Base-by-base conservation (phyloP, 2,113 vertebrate species). In the Burhinus bistriatus region DNA sequence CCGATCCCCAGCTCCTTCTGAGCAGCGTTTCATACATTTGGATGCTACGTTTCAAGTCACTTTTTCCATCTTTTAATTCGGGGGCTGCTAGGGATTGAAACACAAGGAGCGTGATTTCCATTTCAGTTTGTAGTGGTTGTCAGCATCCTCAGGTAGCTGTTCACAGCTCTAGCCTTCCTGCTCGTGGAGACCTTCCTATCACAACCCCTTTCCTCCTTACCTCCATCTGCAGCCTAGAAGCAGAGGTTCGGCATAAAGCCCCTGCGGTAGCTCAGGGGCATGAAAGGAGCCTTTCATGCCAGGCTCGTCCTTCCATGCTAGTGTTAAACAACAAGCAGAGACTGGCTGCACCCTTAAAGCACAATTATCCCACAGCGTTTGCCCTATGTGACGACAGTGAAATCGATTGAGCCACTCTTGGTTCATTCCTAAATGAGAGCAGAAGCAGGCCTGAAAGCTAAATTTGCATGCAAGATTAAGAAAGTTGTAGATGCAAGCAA, bases 401-500 rank as follows among this genome's bases (percentile, higher is more conserved):
- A 65, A 87, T 65, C 15, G 1, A 36, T 10, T 27, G 84, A 89
- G 26, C 70, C 59, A 11, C 75, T 59, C 71, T n/a, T 15, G 59
- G 52, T 36, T 93, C 47, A 2, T 58, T 55, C 54, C 18, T 12
- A 55, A 82, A 61, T 2, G 5, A 72, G 68, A 95, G 92, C 75
- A 90, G 90, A 95, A 94, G 70, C 84, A 90, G 93, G 70, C 89
- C 89, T 78, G 89, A 88, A 79, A 89, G 89, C 89, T 80, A 13
- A 58, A 96, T 97, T 94, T 96, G 91, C 94, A 96, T 91, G 91
- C 30, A 10, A 70, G 89, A 94, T 90, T 72, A 90, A 90, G 87
- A 75, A 97, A 96, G 94, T 66, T 96, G 96, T 95, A 95, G 93
- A 97, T 95, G 97, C 94, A 97, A 96, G 95, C 96, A 96, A 94